Evolutionary conservation across 2,888 invertebrate genomes (phyloP), one percentile per base, ranked within the genome.

Genomic region (Bombylius major): DNA sequence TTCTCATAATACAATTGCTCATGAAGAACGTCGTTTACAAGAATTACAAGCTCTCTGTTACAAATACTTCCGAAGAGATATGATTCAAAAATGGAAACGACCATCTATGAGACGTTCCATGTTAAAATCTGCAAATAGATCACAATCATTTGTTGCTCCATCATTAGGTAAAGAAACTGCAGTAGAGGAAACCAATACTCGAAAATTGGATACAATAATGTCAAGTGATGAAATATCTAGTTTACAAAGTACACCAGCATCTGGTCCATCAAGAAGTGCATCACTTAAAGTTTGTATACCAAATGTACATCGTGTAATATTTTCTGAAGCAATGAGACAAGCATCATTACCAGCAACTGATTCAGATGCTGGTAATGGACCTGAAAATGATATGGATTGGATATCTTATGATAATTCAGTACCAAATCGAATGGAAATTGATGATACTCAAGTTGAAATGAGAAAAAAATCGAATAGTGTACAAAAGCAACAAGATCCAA

Each of bases 31-130:
- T 65, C 81, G 94, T 58, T 76, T 99, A 56, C 90, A 95, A 62
- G 96, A 96, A 68, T 74, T 97, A 44, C 97, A 99, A 77, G 87
- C 92, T 11, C 82, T 95, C 67, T 89, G 95, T 55, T 98, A 95
- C 69, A 90, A 93, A 72, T 94, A 94, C 75, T 94, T 95, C 70
- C 78, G 93, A 61, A 81, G 93, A 62, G 96, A 96, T 70, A 91
- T 97, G 84, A 89, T 96, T 62, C 94, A 63, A 52, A 75, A 75
- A 61, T 73, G 70, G 67, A 70, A 74, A 53, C 65, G 72, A 5
- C 75, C 75, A 12, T 73, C 74, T 6, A 65, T 73, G 54, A 66
- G 73, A 5, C 64, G 73, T 9, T 70, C 65, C 74, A 80, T 71
- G 67, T 76, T 64, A 75, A 77, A 72, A 63, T 65, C 69, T 64